Evolutionary conservation across 2,113 vertebrate genomes (phyloP), one percentile per base, ranked within the genome.

Genomic region (Lepidothrix coronata): DNA sequence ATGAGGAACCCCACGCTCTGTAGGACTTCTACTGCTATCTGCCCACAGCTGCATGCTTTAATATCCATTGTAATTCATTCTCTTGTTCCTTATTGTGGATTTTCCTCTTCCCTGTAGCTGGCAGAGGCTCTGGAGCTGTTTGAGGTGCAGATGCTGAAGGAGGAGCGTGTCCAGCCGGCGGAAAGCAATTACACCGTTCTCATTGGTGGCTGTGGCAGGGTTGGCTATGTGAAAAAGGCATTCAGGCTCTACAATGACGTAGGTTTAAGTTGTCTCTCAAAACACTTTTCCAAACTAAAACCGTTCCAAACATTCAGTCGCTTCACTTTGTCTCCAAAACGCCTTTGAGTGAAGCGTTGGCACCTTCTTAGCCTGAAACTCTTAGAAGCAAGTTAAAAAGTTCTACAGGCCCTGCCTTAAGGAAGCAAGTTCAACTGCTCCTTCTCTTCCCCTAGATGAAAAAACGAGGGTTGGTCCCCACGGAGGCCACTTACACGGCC

Each of bases 231-330:
- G 83, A 99, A 98, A 82, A 99, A 98, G 95, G 99, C 99, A 27
- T 99, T 99, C 97, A 97, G 58, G 87, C 98, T 99, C 62, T 99
- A 99, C 93, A 99, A 98, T 7, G 98, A 99, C 5, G 99, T 99
- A 97, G 89, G 98, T 97, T 89, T 31, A 52, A 1, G 0, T 88
- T 44, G 27, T 68, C 44, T 46, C 33, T 75, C 55, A 33, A 33
- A 59, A 11, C 0, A 2, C 66, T 77, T 62, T 41, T 44, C 44
- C 39, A 27, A 80, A 30, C 21, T 77, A 43, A 71, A 92, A 27
- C 41, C 4, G 6, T 66, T 73, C n/a, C 30, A 24, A 70, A 18
- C 14, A 6, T 65, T 87, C 46, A 21, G 7, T 65, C 10, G 0
- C 0, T 1, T 59, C 43, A 2, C 13, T 72, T 37, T 70, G 8